Base-by-base conservation (phyloP, 1,140 invertebrate species). In the Delia radicum region DNA sequence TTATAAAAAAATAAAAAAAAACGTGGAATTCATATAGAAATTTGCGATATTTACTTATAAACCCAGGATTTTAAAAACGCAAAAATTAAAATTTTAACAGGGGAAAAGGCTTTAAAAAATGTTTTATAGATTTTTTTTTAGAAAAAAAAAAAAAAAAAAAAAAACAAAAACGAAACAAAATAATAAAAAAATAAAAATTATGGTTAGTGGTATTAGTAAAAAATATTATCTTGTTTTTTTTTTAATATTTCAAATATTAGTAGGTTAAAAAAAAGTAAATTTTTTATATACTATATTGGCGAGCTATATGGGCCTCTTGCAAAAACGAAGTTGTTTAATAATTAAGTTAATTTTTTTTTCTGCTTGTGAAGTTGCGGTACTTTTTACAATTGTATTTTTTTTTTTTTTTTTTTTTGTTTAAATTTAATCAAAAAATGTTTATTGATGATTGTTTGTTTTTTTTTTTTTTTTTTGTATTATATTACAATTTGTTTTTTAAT, bases 241-340 rank as follows among this genome's bases (percentile, higher is more conserved):
- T 74, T 78, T 75, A 76, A 78, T 75, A 55, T 80, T 78, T 74
- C 78, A 79, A 61, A 77, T 78, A 80, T 79, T 82, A 79, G 79
- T 82, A 79, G 79, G 79, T 77, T 79, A 73, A 77, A 81, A 81
- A 81, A 81, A 82, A 81, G 65, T 55, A 55, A 55, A 55, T 79
- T 82, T 79, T 42, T 55, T 28, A 73, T 79, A 77, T 78, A 73
- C 77, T 83, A 85, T 85, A 85, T 86, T 86, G 85, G 85, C 85
- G 85, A 86, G 85, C 85, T 86, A 86, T 86, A 86, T 86, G 85
- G 85, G 85, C 85, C 83, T 86, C 85, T 86, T 86, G 85, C 85
- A 86, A 86, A 86, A 86, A 86, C 85, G 85, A 86, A 86, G 85
- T 85, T 81, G 81, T 83, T 76, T 75, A 76, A 31, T 15, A 27